Percentiles rank a stretch among this genome's conserved stretches.
These are phyloP conservation scores for Amiota minor DNA, from an alignment of 2,888 invertebrate species.

Conservation along the genomic window DNA sequence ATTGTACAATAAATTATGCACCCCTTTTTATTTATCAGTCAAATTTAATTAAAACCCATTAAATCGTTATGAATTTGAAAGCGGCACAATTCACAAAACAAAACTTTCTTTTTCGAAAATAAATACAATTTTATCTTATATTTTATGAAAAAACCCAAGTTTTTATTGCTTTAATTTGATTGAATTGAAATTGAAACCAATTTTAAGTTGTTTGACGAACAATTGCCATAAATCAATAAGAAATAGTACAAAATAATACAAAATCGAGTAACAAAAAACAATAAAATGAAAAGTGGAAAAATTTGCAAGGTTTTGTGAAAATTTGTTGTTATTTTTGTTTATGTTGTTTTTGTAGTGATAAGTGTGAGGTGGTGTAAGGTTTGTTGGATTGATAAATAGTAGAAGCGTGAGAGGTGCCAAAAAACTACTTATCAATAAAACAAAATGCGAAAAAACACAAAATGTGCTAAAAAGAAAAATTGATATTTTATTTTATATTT, in stretches of 20 bases:
- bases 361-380: no score
- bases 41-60: neutral
- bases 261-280: conserved; percentile 40
- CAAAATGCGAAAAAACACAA: no score
- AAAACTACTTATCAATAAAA: no score
- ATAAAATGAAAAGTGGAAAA: conserved; percentile 1
- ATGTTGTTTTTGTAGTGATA: no score
- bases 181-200: conserved; percentile 43
- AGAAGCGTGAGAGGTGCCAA: no score
- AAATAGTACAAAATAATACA: conserved; percentile 40
- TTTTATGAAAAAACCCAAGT: neutral
- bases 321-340: no score
- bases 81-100: neutral
- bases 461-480: no score
- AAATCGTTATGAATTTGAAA: neutral
- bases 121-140: neutral
- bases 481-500: no score
- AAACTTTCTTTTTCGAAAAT: neutral
- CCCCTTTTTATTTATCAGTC: neutral
- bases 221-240: conserved; percentile 59
- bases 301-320: neutral
- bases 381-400: no score
- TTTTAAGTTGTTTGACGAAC: conserved; percentile 40
- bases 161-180: conserved; percentile 7
- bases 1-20: neutral